These are phyloP conservation scores for Heteronetta atricapilla DNA, from an alignment of 2,113 vertebrate genomes.

Conservation along the genomic window DNA sequence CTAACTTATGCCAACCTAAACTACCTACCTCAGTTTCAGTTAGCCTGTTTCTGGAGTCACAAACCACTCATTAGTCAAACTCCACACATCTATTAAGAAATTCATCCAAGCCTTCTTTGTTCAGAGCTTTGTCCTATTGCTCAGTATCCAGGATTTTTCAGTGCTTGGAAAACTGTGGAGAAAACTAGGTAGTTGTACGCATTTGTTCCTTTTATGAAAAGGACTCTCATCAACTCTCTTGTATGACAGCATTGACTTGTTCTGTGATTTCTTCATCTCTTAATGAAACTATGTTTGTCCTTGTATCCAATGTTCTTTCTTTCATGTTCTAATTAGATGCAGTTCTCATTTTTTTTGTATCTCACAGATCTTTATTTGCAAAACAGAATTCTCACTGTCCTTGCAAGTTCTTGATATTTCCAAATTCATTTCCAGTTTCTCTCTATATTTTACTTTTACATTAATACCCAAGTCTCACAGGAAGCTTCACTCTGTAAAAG, in stretches of 20 bases:
- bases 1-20: background rate
- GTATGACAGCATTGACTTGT: background rate
- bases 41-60: background rate
- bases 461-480: background rate
- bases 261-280: background rate
- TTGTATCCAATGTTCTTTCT: background rate
- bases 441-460: background rate
- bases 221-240: background rate
- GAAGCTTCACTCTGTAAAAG: background rate
- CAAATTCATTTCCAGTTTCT: background rate
- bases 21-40: background rate
- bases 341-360: background rate
- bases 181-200: background rate
- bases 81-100: background rate
- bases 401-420: background rate
- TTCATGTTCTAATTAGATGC: background rate
- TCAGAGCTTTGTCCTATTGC: background rate
- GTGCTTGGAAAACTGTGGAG: background rate
- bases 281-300: background rate
- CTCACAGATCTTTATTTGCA: background rate
- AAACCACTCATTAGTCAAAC: background rate
- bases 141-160: background rate
- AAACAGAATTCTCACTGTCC: background rate
- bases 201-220: background rate
- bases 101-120: background rate